Conservation (phyloP, 2,888 invertebrate genomes). For the Arctia plantaginis region DNA sequence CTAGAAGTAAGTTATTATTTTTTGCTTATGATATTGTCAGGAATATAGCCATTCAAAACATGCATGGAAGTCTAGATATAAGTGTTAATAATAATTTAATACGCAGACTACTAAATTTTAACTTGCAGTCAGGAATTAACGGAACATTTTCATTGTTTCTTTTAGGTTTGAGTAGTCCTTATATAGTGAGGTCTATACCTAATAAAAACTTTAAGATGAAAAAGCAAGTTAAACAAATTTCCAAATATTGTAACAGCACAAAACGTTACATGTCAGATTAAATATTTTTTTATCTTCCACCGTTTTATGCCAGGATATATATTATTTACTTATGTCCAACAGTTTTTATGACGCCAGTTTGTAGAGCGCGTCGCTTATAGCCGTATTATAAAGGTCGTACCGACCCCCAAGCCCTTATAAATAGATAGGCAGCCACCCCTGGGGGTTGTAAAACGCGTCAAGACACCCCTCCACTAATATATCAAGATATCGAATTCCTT, state of each 20-base stretch:
- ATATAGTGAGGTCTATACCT: no score
- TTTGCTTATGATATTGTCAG: no score
- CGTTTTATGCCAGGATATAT: conserved; percentile 6
- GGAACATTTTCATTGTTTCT: not conserved
- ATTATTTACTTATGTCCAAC: conserved; percentile 63
- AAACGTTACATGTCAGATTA: not conserved
- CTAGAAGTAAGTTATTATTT: no score
- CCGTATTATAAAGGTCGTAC: conserved; percentile 78
- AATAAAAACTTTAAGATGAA: no score
- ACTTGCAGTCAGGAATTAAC: not conserved
- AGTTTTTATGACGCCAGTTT: conserved; percentile 70
- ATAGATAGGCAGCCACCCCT: conserved; percentile 59
- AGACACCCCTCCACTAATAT: conserved; percentile 71
- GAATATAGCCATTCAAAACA: no score
- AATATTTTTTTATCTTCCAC: not conserved
- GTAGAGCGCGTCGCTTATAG: conserved; percentile 74
- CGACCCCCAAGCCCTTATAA: conserved; percentile 60
- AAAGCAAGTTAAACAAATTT: no score
- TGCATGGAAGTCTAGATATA: not conserved
- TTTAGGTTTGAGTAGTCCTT: no score
- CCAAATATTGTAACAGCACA: not conserved
- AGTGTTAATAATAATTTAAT: not conserved
- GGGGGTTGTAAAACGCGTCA: conserved; percentile 72
- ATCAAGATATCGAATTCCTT: conserved; percentile 79
- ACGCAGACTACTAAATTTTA: not conserved